A percentile compares a stretch with the other conserved stretches of the same genome.
phyloP scores from a whole-genome alignment of 2,888 invertebrate species.

The Epirrita christyi region DNA sequence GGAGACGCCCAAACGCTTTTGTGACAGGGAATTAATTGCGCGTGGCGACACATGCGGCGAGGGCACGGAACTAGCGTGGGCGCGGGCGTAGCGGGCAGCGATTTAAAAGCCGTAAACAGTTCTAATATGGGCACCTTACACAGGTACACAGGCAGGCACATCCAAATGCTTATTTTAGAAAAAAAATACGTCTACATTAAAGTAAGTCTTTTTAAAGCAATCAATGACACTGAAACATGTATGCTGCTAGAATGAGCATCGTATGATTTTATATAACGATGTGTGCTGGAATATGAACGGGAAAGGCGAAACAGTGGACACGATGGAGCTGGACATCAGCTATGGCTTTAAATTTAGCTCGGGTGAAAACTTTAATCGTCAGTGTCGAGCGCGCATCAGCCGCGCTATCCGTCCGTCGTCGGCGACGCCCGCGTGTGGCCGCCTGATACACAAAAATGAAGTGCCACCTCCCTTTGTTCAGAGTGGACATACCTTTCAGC shows the following conservation, averaged over 20 bases:
- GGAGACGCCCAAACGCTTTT: slow-evolving; percentile 83
- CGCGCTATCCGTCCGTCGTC: slow-evolving; percentile 76
- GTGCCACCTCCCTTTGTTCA: slow-evolving; percentile 83
- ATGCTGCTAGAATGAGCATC: neutral
- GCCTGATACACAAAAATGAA: slow-evolving; percentile 77
- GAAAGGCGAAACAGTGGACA: slow-evolving; percentile 44
- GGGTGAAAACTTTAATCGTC: slow-evolving; percentile 83
- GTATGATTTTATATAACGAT: neutral
- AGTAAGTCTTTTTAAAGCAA: too few relatives aligned
- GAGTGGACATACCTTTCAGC: slow-evolving; percentile 84
- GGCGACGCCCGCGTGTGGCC: slow-evolving; percentile 75
- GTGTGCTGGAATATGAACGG: slow-evolving; percentile 25
- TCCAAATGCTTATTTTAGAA: too few relatives aligned
- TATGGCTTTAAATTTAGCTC: slow-evolving; percentile 69
- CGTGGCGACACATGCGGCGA: slow-evolving; percentile 78
- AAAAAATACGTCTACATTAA: too few relatives aligned
- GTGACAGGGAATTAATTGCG: slow-evolving; percentile 84
- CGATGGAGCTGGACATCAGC: slow-evolving; percentile 52
- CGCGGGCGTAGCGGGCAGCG: slow-evolving; percentile 39
- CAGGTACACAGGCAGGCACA: too few relatives aligned
- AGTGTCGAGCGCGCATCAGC: slow-evolving; percentile 66
- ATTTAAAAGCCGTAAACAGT: neutral
- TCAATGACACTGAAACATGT: neutral
- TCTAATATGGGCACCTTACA: neutral
- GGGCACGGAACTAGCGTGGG: slow-evolving; percentile 32